phyloP scores from a whole-genome alignment of 2,888 invertebrate genomes.

The Mechanitis mazaeus region DNA sequence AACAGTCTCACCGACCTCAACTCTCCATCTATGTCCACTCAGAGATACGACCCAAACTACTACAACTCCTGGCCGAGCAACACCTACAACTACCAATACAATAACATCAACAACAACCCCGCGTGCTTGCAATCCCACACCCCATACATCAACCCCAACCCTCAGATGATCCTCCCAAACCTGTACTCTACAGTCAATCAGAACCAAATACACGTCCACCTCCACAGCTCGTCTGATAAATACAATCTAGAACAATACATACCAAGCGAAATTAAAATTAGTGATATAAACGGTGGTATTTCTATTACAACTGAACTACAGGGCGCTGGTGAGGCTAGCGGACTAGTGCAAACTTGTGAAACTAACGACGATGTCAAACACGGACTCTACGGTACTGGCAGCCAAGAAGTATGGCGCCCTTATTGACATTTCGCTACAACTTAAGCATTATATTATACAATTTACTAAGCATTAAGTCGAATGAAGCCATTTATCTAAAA shows the following conservation, averaged over 20 bases:
- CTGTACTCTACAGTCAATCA: slow-evolving; percentile 90
- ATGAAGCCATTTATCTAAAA: too few relatives aligned
- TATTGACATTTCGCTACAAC: slow-evolving; percentile 74
- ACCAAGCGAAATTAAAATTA: slow-evolving; percentile 78
- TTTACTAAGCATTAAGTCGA: too few relatives aligned
- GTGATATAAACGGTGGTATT: slow-evolving; percentile 76
- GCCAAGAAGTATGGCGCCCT: slow-evolving; percentile 84
- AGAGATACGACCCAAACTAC: slow-evolving; percentile 75
- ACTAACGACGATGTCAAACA: slow-evolving; percentile 74
- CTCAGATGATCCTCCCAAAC: slow-evolving; percentile 86
- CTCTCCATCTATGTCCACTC: slow-evolving; percentile 49
- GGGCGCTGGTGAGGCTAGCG: slow-evolving; percentile 65
- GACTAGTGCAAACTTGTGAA: slow-evolving; percentile 72
- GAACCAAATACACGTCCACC: slow-evolving; percentile 89
- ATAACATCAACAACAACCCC: slow-evolving; percentile 75
- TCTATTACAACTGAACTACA: slow-evolving; percentile 73
- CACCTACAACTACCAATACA: slow-evolving; percentile 84
- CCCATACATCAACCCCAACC: slow-evolving; percentile 77
- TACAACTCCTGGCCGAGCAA: slow-evolving; percentile 79
- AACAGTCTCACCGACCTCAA: slow-evolving; percentile 68
- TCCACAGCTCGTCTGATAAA: slow-evolving; percentile 82
- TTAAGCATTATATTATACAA: neutral
- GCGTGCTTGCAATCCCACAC: slow-evolving; percentile 74
- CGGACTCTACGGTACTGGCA: slow-evolving; percentile 55
- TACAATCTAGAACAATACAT: slow-evolving; percentile 80